Conservation (phyloP, 2,797 vertebrate species). For the Xenops minutus region DNA sequence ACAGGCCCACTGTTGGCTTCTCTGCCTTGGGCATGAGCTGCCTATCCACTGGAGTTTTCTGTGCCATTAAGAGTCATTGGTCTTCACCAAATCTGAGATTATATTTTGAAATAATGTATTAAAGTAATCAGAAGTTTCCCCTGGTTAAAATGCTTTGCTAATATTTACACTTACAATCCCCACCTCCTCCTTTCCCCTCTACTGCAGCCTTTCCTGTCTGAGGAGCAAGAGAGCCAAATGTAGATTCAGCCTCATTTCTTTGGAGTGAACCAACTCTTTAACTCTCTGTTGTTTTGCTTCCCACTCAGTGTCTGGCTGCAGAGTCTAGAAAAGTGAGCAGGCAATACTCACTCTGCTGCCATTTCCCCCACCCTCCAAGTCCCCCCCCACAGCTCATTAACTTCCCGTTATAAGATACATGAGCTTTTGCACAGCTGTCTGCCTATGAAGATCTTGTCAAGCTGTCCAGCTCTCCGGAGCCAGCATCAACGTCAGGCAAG, state of each 20-base stretch:
- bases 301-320: neutral
- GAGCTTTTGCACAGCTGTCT: constrained; percentile 5
- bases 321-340: neutral
- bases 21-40: neutral
- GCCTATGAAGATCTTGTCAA: constrained; percentile 4
- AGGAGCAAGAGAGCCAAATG: neutral
- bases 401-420: neutral
- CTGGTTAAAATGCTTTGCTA: neutral
- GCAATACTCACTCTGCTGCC: neutral
- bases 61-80: neutral
- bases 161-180: neutral
- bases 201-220: neutral
- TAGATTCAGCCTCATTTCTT: constrained; percentile 2
- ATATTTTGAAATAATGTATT: neutral
- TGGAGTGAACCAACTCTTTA: neutral
- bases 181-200: neutral
- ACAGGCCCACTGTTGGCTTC: neutral
- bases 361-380: neutral
- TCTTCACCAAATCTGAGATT: neutral
- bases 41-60: neutral
- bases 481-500: neutral
- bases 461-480: neutral
- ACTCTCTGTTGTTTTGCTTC: constrained; percentile 29
- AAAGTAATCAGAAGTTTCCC: neutral
- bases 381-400: neutral